Conservation (phyloP, 1,140 invertebrate genomes). For the Drosophila arizonae region DNA sequence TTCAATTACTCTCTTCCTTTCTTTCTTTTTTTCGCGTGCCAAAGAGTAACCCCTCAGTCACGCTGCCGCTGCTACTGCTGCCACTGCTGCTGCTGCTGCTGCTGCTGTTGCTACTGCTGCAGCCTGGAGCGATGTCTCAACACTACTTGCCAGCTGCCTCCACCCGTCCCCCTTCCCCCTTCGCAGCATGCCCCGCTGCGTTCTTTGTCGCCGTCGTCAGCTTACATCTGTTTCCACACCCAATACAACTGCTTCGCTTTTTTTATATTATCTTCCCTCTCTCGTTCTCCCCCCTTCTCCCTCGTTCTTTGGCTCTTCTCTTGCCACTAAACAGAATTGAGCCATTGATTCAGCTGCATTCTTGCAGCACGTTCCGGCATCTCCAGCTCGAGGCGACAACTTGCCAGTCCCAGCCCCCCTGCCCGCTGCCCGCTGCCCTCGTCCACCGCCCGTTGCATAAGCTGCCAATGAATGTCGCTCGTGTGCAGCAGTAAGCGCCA, state of each 20-base stretch:
- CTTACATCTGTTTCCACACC: conserved; percentile 39
- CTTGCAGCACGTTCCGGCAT: conserved; percentile 14
- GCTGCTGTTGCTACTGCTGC: background rate
- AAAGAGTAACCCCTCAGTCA: background rate
- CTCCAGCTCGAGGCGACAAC: conserved; percentile 13
- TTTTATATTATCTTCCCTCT: conserved; percentile 2
- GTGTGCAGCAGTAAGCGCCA: conserved; percentile 1
- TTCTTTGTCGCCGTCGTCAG: conserved; percentile 28
- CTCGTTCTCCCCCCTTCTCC: background rate
- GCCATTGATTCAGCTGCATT: conserved; percentile 32
- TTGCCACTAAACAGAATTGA: conserved; percentile 34
- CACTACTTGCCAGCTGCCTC: background rate
- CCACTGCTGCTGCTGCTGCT: background rate
- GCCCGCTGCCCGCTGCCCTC: too few relatives aligned
- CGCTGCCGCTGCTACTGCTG: background rate
- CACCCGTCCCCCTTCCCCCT: background rate
- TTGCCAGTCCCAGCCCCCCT: background rate
- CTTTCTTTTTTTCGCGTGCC: conserved; percentile 30
- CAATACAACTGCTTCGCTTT: conserved; percentile 8
- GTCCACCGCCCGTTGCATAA: conserved; percentile 3
- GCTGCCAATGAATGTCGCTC: conserved; percentile 33
- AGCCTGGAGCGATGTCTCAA: background rate
- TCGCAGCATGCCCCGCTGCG: background rate
- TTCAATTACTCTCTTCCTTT: conserved; percentile 72
- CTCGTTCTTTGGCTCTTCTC: background rate